These are phyloP conservation scores for Phenganax marumi DNA, from an alignment of 92 coral and sea anemone genomes.

Conservation along the genomic window DNA sequence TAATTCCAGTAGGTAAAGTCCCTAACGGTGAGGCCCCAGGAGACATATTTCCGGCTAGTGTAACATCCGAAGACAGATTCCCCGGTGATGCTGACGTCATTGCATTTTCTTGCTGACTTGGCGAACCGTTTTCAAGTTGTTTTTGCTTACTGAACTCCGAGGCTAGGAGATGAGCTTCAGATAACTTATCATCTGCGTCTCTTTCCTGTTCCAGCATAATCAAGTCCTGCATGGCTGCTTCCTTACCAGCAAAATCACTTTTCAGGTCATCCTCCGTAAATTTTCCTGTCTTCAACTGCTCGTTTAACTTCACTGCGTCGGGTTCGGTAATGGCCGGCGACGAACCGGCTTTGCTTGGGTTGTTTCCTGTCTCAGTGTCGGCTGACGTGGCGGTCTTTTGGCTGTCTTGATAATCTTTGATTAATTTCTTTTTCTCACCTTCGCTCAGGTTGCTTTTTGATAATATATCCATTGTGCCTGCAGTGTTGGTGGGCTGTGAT, in stretches of 20 bases:
- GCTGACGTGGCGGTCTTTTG: background rate
- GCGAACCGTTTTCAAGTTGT: background rate
- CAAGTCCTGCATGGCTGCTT: slow-evolving; percentile 38
- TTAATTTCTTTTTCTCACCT: slow-evolving; percentile 24
- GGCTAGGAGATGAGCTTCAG: slow-evolving; percentile 28
- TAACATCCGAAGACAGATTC: background rate
- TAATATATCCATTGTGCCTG: slow-evolving; percentile 26
- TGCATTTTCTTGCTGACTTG: slow-evolving; percentile 6
- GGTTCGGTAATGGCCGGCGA: slow-evolving; percentile 1
- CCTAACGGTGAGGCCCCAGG: slow-evolving; percentile 7
- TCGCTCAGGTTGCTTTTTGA: slow-evolving; percentile 37
- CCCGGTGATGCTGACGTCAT: slow-evolving; percentile 10
- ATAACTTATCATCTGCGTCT: slow-evolving; percentile 17
- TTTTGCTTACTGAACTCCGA: slow-evolving; percentile 16
- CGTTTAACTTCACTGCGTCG: background rate
- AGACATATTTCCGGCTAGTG: slow-evolving; percentile 17
- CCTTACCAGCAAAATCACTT: slow-evolving; percentile 38
- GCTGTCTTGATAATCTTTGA: slow-evolving; percentile 12
- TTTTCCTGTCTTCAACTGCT: slow-evolving; percentile 6
- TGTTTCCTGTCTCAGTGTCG: background rate
- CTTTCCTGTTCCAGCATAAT: slow-evolving; percentile 32
- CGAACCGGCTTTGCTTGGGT: background rate
- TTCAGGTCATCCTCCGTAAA: slow-evolving; percentile 18
- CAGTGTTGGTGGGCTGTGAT: background rate
- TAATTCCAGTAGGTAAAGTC: slow-evolving; percentile 3